Percentiles rank a stretch among this genome's conserved stretches.
These are phyloP conservation scores for Orestias chungarensis DNA, from an alignment of 2,797 vertebrate species.

Conservation along the genomic window DNA sequence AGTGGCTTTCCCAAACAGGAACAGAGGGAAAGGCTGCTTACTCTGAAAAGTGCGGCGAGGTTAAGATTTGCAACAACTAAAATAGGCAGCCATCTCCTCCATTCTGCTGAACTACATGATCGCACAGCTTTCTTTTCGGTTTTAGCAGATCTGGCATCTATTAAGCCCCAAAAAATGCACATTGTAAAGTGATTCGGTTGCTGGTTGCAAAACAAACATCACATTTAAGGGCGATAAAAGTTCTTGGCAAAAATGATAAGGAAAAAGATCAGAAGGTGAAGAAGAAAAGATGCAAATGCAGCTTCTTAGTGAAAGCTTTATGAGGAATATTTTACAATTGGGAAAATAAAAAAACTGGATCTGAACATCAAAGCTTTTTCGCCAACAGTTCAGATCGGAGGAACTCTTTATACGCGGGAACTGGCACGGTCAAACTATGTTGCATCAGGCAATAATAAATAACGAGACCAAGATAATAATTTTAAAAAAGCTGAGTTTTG, in stretches of 20 bases:
- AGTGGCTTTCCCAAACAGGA: conserved; percentile 12
- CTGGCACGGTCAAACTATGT: not conserved
- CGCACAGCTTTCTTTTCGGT: not conserved
- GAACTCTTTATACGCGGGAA: not conserved
- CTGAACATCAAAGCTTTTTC: not conserved
- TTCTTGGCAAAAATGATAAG: conserved; percentile 7
- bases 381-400: conserved; percentile 8
- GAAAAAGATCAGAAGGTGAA: not conserved
- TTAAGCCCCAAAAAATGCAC: not conserved
- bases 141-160: not conserved
- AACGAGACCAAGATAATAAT: not conserved
- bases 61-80: conserved; percentile 24
- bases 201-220: conserved; percentile 2
- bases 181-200: not conserved
- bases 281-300: not conserved
- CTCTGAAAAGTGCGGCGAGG: conserved; percentile 17
- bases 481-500: not conserved
- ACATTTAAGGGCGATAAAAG: not conserved
- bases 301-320: not conserved
- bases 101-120: conserved; percentile 1
- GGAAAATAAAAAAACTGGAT: not conserved
- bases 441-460: conserved; percentile 4
- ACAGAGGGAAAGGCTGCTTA: conserved; percentile 13
- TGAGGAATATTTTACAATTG: not conserved
- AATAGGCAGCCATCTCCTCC: conserved; percentile 17